phyloP scores from a whole-genome alignment of 2,113 vertebrate species.

The Mus musculus region DNA sequence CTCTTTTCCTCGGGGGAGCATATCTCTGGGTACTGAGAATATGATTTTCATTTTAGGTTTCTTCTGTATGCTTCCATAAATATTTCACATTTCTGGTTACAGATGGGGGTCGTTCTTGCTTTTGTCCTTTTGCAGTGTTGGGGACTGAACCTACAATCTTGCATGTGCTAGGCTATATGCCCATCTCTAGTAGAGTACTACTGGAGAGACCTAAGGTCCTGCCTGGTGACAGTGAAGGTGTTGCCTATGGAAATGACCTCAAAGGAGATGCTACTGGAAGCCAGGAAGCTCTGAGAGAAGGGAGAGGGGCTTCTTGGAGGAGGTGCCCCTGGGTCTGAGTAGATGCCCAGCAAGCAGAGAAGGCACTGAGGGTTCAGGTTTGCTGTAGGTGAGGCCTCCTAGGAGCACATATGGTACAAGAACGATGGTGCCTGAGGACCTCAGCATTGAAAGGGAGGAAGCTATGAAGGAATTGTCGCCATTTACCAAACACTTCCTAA shows the following conservation, averaged over 20 bases:
- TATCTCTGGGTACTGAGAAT: neutral
- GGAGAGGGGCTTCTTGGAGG: neutral
- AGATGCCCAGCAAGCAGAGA: neutral
- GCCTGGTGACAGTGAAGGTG: neutral
- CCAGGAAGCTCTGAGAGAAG: neutral
- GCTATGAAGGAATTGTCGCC: neutral
- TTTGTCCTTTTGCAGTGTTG: neutral
- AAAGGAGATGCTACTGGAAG: neutral
- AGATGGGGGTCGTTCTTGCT: neutral
- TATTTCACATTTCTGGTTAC: neutral
- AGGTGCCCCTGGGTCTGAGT: neutral
- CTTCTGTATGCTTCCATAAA: constrained; percentile 28
- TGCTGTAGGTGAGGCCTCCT: neutral
- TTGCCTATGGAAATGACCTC: neutral
- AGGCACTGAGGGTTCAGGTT: neutral
- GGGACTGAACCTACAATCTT: too few relatives aligned
- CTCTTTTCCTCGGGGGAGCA: neutral
- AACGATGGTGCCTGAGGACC: too few relatives aligned
- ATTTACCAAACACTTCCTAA: neutral
- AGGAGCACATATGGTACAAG: neutral
- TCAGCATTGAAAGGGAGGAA: neutral
- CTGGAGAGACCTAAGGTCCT: neutral
- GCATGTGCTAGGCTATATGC: neutral
- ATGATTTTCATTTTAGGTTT: neutral
- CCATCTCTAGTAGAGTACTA: neutral